Conservation (phyloP, 1,140 invertebrate species). For the Diuraphis noxia region DNA sequence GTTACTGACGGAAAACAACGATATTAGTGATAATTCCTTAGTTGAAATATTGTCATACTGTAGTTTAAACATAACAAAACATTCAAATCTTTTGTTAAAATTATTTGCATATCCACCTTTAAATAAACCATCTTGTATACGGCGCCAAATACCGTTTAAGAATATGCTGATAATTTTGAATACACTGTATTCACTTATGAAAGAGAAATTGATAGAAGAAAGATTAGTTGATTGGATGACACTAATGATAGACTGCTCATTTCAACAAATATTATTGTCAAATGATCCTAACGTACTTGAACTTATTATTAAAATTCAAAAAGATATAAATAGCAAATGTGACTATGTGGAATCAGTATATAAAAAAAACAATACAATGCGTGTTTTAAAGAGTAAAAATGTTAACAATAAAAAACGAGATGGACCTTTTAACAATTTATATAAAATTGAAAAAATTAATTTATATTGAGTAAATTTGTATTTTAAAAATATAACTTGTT, state of each 20-base stretch:
- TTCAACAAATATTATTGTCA: conserved; percentile 41
- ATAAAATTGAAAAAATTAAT: conserved; percentile 51
- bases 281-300: conserved; percentile 51
- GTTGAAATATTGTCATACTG: conserved; percentile 48
- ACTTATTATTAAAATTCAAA: conserved; percentile 32
- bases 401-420: conserved; percentile 17
- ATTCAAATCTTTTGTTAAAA: conserved; percentile 30
- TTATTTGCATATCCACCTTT: conserved; percentile 46
- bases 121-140: conserved; percentile 41
- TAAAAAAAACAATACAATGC: conserved; percentile 4
- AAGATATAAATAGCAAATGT: conserved; percentile 45
- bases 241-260: conserved; percentile 42
- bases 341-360: conserved; percentile 35
- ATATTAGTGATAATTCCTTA: conserved; percentile 40
- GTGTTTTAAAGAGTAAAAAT: conserved; percentile 29
- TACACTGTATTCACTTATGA: conserved; percentile 33
- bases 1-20: conserved; percentile 1
- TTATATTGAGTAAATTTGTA: conserved; percentile 39
- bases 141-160: conserved; percentile 15
- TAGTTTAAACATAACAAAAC: not conserved
- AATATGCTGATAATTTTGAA: conserved; percentile 35
- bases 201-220: conserved; percentile 39
- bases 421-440: conserved; percentile 45
- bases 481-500: conserved; percentile 9
- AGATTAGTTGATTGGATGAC: conserved; percentile 46